These are phyloP conservation scores for Polydrusus pterygomalis DNA, from an alignment of 2,888 invertebrate genomes.

Conservation along the genomic window DNA sequence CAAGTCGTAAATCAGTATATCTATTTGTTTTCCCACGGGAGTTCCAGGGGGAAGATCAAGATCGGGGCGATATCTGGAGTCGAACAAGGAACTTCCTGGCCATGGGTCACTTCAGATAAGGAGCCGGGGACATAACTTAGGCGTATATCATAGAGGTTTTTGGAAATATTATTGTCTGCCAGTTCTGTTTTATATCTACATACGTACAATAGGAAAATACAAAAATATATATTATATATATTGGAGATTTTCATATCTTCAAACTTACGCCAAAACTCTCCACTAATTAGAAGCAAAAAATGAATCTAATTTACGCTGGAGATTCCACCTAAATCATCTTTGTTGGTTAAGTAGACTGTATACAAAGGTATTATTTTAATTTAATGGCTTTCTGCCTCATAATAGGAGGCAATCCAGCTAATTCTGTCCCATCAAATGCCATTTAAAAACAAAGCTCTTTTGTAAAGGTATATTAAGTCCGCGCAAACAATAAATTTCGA, in stretches of 20 bases:
- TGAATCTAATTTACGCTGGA: background rate
- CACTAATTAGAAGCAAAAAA: background rate
- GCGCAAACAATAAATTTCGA: constrained; percentile 36
- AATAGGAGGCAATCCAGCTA: constrained; percentile 40
- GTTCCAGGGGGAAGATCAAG: constrained; percentile 19
- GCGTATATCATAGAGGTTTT: too few relatives aligned
- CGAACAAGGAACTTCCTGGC: constrained; percentile 21
- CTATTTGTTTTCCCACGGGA: constrained; percentile 59
- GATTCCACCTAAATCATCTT: constrained; percentile 27
- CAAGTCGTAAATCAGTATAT: constrained; percentile 65
- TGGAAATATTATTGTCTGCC: too few relatives aligned
- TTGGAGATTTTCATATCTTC: too few relatives aligned
- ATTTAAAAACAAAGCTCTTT: constrained; percentile 47
- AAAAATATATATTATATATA: too few relatives aligned
- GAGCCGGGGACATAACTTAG: constrained; percentile 8
- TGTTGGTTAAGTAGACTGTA: constrained; percentile 31
- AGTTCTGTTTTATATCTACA: too few relatives aligned
- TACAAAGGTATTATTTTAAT: constrained; percentile 43
- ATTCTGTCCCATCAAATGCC: constrained; percentile 43
- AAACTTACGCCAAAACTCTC: too few relatives aligned
- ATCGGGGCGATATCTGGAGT: constrained; percentile 3
- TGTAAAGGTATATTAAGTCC: constrained; percentile 44
- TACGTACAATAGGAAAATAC: too few relatives aligned
- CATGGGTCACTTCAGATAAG: constrained; percentile 34
- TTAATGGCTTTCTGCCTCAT: constrained; percentile 49